Conservation (phyloP, 1,140 invertebrate species). For the Rhizoglyphus robini region DNA sequence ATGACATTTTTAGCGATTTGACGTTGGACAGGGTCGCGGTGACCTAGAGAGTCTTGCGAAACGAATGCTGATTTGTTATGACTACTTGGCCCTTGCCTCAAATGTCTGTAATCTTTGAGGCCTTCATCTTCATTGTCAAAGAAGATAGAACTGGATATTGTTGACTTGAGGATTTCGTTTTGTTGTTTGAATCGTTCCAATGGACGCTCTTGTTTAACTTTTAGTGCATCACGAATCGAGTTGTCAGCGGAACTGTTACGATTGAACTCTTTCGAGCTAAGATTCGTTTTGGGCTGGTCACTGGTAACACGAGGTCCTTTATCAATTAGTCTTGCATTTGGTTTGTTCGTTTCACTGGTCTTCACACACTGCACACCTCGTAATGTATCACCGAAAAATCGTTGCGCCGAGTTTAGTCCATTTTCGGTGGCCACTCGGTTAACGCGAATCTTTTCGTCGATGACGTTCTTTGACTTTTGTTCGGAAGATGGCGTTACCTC, state of each 20-base stretch:
- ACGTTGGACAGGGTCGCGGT: neutral
- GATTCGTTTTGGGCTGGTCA: neutral
- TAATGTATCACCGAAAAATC: neutral
- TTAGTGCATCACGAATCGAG: too few species aligned
- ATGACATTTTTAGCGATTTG: neutral
- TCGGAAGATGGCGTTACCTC: too few species aligned
- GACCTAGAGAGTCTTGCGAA: neutral
- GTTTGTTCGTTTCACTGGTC: neutral
- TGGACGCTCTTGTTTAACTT: neutral
- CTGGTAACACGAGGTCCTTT: neutral
- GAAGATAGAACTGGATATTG: constrained; percentile 11
- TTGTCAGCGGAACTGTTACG: too few species aligned
- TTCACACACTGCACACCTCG: neutral
- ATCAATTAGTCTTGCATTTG: neutral
- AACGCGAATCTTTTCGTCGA: too few species aligned
- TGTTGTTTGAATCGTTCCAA: neutral
- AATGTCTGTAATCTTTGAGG: neutral
- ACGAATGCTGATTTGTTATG: neutral
- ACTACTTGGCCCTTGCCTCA: neutral
- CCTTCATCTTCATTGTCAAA: neutral
- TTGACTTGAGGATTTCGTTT: neutral
- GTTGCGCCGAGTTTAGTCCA: neutral
- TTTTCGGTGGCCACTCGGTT: neutral
- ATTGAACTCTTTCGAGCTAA: too few species aligned
- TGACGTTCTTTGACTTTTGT: too few species aligned